phyloP scores from a whole-genome alignment of 2,888 invertebrate species.

The Acanthosepion lycidas region DNA sequence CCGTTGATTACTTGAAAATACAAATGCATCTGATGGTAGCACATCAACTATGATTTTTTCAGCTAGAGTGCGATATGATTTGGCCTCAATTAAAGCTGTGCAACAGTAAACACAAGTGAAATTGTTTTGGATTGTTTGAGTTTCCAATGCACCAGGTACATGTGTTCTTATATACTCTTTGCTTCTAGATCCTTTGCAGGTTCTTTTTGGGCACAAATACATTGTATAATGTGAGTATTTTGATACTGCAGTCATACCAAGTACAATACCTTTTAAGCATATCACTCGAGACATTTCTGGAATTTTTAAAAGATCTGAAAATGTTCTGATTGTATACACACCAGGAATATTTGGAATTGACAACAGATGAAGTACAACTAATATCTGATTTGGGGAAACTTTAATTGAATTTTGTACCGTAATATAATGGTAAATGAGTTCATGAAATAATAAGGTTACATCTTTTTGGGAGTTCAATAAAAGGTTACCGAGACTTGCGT shows the following conservation, averaged over 20 bases:
- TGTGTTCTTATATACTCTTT: conserved; percentile 68
- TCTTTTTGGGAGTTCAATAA: conserved; percentile 37
- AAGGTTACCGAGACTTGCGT: neutral
- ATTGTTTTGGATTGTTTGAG: conserved; percentile 67
- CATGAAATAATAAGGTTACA: conserved; percentile 33
- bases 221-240: conserved; percentile 65
- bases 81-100: conserved; percentile 56
- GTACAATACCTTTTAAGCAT: conserved; percentile 59
- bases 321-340: neutral
- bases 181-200: conserved; percentile 65
- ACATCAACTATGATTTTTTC: conserved; percentile 38
- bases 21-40: neutral
- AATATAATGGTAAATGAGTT: conserved; percentile 39
- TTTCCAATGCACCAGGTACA: conserved; percentile 67
- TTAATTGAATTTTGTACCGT: neutral
- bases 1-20: conserved; percentile 47
- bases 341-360: conserved; percentile 39
- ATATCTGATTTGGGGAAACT: neutral
- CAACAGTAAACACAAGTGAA: conserved; percentile 65
- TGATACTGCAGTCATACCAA: conserved; percentile 61
- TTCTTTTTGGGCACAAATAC: conserved; percentile 63
- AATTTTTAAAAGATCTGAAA: neutral
- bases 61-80: conserved; percentile 34
- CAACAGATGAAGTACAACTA: neutral
- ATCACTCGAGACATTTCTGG: conserved; percentile 51